Evolutionary conservation across 2,888 invertebrate species (phyloP), one percentile per base, ranked within the genome.

Genomic region (Ectemnius cavifrons): DNA sequence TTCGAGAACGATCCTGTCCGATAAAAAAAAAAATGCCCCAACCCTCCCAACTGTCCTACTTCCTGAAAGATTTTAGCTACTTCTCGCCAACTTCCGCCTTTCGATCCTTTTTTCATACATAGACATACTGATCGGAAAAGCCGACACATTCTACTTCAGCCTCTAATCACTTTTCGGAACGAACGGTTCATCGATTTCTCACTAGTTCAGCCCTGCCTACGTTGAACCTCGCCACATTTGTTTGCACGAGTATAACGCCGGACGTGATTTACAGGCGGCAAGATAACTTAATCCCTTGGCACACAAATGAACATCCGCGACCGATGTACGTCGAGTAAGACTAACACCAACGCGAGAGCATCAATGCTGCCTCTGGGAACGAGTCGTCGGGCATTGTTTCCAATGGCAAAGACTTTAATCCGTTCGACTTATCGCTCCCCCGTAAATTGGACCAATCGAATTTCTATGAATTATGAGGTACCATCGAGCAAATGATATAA

Each of bases 181-280:
- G 76, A 56, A 52, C 52, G 65, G 49, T 63, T 77, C 67, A 74
- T 80, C 69, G 47, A 58, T 64, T 62, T 71, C 63, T 60, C 59
- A 66, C 73, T 61, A 65, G 47, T 71, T 45, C 60, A 20, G n/a
- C 46, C 62, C 47, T 57, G 45, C 64, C 62, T 28, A 57, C 62
- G 60, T 57, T 27, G 27, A 16, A 56, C 58, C 73, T 76, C 79
- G 75, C 73, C 63, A 58, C 68, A 77, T 74, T 82, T 85, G 78
- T 84, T 85, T 86, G 81, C 64, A 79, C 73, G 75, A 78, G 77
- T 79, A 81, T 78, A 71, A 37, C 77, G 74, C 66, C 81, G 77
- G 82, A 78, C 81, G 86, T 86, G 88, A 88, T 87, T 88, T 88
- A 85, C 82, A 82, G 77, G 75, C 79, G 64, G 73, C 28, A 75